Conservation (phyloP, 2,113 vertebrate species). For the Mus spicilegus region DNA sequence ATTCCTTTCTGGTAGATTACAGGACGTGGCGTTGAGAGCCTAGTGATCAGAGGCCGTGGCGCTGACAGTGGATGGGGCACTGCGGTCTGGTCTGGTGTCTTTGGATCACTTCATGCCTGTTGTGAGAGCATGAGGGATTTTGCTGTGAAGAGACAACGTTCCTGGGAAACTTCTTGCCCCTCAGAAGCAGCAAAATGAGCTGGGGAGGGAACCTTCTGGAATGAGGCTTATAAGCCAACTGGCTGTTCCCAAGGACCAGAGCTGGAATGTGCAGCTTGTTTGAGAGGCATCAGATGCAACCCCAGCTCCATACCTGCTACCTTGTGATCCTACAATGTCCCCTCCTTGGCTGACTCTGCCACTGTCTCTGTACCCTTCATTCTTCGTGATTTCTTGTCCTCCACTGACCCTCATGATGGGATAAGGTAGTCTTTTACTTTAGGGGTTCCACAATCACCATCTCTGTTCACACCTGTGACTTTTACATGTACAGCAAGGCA, state of each 20-base stretch:
- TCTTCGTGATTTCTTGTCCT: neutral
- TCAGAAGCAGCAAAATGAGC: neutral
- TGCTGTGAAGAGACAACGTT: neutral
- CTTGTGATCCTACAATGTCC: neutral
- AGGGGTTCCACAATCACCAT: fast-evolving
- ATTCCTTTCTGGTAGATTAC: neutral
- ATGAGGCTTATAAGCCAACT: neutral
- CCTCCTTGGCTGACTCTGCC: neutral
- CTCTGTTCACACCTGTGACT: neutral
- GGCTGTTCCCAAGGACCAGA: neutral
- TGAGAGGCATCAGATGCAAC: neutral
- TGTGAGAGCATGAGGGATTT: neutral
- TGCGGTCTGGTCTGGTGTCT: neutral
- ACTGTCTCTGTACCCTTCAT: too few relatives aligned
- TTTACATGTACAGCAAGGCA: fast-evolving
- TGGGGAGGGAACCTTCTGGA: neutral
- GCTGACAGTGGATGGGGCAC: neutral
- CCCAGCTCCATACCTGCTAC: fast-evolving
- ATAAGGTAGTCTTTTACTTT: neutral
- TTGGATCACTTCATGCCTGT: neutral
- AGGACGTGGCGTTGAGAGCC: neutral
- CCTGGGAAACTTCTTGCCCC: neutral
- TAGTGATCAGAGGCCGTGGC: neutral
- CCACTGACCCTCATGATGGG: fast-evolving
- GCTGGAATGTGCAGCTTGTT: neutral